phyloP scores from a whole-genome alignment of 1,140 invertebrate species.

The Pseudobourletiella spinata region DNA sequence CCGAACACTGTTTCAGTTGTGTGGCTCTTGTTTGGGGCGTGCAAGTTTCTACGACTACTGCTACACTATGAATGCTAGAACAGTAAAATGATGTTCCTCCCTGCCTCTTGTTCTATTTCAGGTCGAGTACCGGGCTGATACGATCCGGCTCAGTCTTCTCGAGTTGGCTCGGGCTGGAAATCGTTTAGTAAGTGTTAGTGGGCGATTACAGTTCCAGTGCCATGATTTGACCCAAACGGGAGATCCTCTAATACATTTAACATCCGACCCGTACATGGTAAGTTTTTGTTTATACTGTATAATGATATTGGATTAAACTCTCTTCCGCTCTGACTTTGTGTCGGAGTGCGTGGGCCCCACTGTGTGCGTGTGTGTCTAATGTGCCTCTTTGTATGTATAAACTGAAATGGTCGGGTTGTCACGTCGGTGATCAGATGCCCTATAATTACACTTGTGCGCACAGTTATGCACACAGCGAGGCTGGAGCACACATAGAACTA shows the following conservation, averaged over 20 bases:
- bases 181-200: conserved; percentile 75
- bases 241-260: conserved; percentile 14
- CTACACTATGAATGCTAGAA: no score
- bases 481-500: no score
- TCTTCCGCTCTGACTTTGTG: no score
- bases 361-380: background rate
- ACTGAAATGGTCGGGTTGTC: no score
- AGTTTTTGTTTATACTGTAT: conserved; percentile 12
- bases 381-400: no score
- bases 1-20: no score
- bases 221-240: conserved; percentile 46
- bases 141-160: conserved; percentile 73
- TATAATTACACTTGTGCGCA: no score
- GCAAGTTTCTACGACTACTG: no score
- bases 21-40: no score
- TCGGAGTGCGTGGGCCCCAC: background rate
- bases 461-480: no score
- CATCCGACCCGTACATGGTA: conserved; percentile 23
- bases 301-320: background rate
- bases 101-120: conserved; percentile 44
- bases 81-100: no score
- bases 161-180: conserved; percentile 75
- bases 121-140: conserved; percentile 87
- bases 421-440: no score
- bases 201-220: conserved; percentile 80